Evolutionary conservation across 2,888 invertebrate species (phyloP), one percentile per base, ranked within the genome.

Genomic region (Acanthoscelides obtectus): DNA sequence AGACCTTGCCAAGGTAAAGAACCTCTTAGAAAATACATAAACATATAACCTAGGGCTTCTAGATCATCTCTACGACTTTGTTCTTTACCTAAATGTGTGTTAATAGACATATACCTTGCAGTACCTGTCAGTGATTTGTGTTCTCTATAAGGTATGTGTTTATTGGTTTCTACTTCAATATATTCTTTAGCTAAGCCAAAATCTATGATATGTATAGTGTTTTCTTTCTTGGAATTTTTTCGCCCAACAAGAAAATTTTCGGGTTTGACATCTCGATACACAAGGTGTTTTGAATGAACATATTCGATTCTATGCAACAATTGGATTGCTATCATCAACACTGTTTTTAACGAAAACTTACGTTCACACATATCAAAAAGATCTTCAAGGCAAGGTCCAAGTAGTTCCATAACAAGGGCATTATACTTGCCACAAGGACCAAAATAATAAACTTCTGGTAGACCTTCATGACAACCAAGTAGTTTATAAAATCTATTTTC

Each of bases 101-200:
- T 99, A 88, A 99, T 99, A 88, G 98, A 98, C 99, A 99, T 99
- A 89, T 99, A 99, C 88, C 99, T 93, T 65, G 84, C 84, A 63
- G 99, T 99, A 82, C 99, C 99, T 78, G 99, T 99, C 85, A 99
- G 91, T 86, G 98, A 98, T 90, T 99, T 99, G 90, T 99, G 99
- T 91, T 99, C 99, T 92, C 99, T 94, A 89, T 99, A 99, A 83
- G 99, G 99, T 90, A 99, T 99, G 90, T 99, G 99, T 90, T 99
- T 97, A 90, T 97, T 97, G 88, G 96, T 96, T 91, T 99, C 99
- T 90, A 98, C 94, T 90, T 99, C 99, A 90, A 99, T 99, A 89
- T 99, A 99, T 91, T 99, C 99, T 92, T 99, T 99, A 88, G 99
- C 99, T 90, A 99, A 92, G 88, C 99, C 99, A 91, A 99, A 99